phyloP scores from a whole-genome alignment of 2,113 vertebrate species.

The Tamias sibiricus region DNA sequence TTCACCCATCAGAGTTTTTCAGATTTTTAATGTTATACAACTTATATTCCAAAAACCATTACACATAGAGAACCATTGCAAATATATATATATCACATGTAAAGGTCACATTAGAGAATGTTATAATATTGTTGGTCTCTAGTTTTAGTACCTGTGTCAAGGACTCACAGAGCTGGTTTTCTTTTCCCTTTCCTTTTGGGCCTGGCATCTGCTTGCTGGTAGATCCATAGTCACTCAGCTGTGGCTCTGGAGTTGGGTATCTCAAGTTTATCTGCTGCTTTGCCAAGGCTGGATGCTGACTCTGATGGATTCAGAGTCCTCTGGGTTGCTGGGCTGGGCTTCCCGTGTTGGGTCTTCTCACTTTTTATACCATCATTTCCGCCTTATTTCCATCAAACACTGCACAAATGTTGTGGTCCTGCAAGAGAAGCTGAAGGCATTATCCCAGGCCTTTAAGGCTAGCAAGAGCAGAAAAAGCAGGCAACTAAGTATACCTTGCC shows the following conservation, averaged over 20 bases:
- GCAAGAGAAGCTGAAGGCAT: neutral
- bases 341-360: neutral
- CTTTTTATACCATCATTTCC: neutral
- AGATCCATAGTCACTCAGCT: neutral
- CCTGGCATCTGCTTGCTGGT: neutral
- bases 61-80: neutral
- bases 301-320: neutral
- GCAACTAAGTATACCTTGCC: neutral
- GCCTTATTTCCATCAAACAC: neutral
- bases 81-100: too few relatives aligned
- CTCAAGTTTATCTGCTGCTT: neutral
- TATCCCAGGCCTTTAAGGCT: neutral
- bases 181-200: neutral
- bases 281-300: neutral
- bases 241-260: neutral
- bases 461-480: neutral
- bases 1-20: neutral
- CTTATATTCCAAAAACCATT: conserved; percentile 2
- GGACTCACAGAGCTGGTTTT: neutral
- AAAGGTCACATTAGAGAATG: neutral
- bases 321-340: neutral
- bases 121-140: neutral
- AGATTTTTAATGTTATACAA: neutral
- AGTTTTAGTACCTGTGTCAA: neutral
- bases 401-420: neutral